Percentiles rank a stretch among this genome's conserved stretches.
Conservation (phyloP, 2,797 vertebrate species). For the Malurus leucopterus region DNA sequence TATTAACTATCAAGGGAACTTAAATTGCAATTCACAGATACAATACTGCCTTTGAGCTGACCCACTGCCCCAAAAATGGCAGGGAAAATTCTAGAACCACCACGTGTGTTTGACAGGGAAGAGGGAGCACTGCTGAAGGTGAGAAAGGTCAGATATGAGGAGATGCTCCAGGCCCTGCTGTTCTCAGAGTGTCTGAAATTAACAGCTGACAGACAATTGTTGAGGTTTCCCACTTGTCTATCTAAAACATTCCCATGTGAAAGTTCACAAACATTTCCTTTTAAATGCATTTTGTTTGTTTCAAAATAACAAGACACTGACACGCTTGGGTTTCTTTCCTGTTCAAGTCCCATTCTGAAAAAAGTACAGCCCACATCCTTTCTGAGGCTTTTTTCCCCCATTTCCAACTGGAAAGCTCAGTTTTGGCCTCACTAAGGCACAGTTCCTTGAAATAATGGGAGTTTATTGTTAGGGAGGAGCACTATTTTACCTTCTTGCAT, state of each 20-base stretch:
- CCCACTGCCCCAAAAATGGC: not conserved
- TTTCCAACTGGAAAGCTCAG: not conserved
- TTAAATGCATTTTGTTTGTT: not conserved
- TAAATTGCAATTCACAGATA: not conserved
- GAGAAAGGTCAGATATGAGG: not conserved
- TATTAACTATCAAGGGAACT: not conserved
- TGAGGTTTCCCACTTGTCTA: not conserved
- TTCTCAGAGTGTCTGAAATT: not conserved
- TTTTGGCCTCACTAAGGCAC: not conserved
- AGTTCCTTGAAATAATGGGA: not conserved
- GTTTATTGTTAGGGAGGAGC: not conserved
- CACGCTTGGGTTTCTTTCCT: not conserved
- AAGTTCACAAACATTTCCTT: not conserved
- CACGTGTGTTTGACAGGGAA: not conserved
- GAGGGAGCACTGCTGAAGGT: not conserved
- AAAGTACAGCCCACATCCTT: not conserved
- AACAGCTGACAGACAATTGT: not conserved
- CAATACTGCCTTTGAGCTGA: not conserved
- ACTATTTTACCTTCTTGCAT: not conserved
- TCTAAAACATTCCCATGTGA: not conserved
- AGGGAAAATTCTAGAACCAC: not conserved
- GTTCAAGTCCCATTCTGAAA: not conserved
- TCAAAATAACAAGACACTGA: not conserved
- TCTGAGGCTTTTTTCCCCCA: not conserved
- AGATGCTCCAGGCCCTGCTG: not conserved